Percentiles rank a stretch among this genome's conserved stretches.
These are phyloP conservation scores for Indicator indicator DNA, from an alignment of 2,113 vertebrate genomes.

Conservation along the genomic window DNA sequence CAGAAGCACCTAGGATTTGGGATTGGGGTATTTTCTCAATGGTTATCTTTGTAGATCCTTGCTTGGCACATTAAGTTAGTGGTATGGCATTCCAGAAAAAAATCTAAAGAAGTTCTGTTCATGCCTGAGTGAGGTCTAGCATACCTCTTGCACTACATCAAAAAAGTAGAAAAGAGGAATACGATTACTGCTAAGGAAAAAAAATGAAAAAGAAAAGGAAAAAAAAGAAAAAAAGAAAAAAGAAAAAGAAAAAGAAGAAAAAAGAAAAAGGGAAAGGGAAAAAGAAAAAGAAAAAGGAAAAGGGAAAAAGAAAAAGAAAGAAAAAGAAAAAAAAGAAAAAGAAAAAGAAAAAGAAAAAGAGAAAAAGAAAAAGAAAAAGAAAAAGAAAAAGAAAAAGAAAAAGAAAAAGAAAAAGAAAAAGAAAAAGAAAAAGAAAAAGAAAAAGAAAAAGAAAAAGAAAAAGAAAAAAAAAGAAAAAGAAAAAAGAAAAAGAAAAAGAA, in stretches of 20 bases:
- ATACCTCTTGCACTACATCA: background rate
- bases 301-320: no score
- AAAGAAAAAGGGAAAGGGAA: no score
- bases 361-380: background rate
- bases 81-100: background rate
- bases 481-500: background rate
- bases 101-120: background rate
- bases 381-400: no score
- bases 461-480: no score
- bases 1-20: background rate
- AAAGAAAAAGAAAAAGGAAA: no score
- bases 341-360: background rate
- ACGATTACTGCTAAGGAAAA: background rate
- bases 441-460: no score
- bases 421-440: background rate
- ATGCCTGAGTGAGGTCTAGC: background rate
- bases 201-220: background rate
- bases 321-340: no score
- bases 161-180: background rate
- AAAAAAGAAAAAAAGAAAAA: no score
- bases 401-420: no score
- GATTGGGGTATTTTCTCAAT: background rate
- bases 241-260: no score
- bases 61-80: background rate
- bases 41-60: background rate